A percentile compares a stretch with the other conserved stretches of the same genome.
These are phyloP conservation scores for Bactericera cockerelli DNA, from an alignment of 1,140 invertebrate genomes.

Conservation along the genomic window DNA sequence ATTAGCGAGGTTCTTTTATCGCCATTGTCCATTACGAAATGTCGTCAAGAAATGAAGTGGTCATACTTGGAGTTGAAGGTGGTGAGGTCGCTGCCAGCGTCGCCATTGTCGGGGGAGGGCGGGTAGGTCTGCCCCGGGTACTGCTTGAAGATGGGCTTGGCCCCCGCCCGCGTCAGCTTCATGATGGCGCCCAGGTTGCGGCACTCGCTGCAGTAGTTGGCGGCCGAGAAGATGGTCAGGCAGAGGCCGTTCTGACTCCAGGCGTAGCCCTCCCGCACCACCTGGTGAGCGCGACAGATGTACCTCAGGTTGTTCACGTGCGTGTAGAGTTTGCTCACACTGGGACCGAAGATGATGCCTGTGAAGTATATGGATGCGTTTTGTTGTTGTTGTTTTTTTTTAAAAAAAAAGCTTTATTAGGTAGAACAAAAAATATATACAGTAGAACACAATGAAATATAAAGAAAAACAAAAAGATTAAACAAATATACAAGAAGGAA, in stretches of 20 bases:
- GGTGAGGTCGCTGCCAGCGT: background rate
- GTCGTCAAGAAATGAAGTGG: no score
- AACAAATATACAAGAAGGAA: no score
- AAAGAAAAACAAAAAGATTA: no score
- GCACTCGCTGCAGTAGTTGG: background rate
- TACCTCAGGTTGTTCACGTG: background rate
- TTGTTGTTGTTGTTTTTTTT: no score
- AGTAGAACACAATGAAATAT: no score
- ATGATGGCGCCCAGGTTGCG: background rate
- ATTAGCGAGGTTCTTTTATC: no score
- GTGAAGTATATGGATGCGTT: background rate
- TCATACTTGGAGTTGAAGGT: background rate
- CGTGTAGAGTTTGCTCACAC: background rate
- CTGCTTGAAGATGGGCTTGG: background rate
- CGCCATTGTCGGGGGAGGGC: background rate
- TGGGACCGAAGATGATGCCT: constrained; percentile 4
- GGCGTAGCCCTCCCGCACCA: background rate
- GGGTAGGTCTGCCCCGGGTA: background rate
- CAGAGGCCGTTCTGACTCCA: background rate
- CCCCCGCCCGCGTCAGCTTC: background rate
- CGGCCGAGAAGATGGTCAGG: background rate
- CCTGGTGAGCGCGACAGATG: constrained; percentile 2
- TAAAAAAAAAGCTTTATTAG: no score
- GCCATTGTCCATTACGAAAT: no score
- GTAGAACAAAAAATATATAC: no score